Evolutionary conservation across 2,888 invertebrate species (phyloP).

Genomic region (Ashinkailepas kermadecensis): DNA sequence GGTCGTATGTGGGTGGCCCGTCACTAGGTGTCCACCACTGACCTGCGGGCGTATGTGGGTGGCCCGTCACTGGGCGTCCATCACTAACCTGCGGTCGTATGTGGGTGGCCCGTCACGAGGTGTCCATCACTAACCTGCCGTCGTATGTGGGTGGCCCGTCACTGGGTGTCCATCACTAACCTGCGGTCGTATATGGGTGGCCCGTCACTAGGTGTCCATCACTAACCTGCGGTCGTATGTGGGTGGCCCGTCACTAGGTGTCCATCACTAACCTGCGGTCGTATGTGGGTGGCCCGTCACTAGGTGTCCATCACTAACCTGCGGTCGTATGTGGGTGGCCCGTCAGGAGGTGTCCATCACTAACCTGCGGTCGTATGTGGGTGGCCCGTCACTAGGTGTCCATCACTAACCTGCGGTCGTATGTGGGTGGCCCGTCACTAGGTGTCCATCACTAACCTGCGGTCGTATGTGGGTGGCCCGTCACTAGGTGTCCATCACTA

Average conservation of each 20-base stretch:
- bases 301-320: too few species aligned
- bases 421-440: constrained; percentile 40
- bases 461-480: too few species aligned
- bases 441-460: too few species aligned
- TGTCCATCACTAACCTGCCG: too few species aligned
- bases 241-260: too few species aligned
- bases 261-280: constrained; percentile 37
- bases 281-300: constrained; percentile 40
- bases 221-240: too few species aligned
- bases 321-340: too few species aligned
- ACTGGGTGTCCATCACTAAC: background rate
- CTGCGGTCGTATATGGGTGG: constrained; percentile 41
- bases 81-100: constrained; percentile 38
- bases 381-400: constrained; percentile 37
- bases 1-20: constrained; percentile 42
- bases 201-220: too few species aligned
- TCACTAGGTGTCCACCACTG: too few species aligned
- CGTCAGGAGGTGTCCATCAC: background rate
- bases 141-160: too few species aligned
- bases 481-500: background rate
- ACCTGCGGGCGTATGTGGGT: too few species aligned
- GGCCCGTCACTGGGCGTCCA: too few species aligned
- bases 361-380: constrained; percentile 39
- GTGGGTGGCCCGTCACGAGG: constrained; percentile 40
- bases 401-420: constrained; percentile 37